Conservation (phyloP, 2,888 invertebrate genomes). For the Eupithecia inturbata region DNA sequence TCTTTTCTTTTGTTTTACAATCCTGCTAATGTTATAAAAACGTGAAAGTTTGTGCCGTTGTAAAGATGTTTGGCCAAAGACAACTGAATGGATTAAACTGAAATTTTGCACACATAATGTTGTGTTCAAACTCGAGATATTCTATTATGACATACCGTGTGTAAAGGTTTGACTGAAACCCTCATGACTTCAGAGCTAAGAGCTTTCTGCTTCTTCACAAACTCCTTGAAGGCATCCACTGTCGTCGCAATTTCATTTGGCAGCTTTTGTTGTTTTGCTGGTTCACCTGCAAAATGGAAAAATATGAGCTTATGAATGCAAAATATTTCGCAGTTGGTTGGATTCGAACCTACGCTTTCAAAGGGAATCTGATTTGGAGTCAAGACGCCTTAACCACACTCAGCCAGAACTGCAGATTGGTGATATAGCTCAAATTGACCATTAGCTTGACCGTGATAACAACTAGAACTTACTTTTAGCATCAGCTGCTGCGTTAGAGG, state of each 20-base stretch:
- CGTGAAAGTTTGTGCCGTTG: no score
- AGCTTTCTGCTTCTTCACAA: constrained; percentile 93
- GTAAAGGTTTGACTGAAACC: constrained; percentile 81
- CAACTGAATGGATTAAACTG: no score
- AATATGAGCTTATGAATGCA: neutral
- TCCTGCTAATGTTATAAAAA: no score
- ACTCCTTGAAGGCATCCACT: constrained; percentile 91
- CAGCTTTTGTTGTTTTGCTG: constrained; percentile 81
- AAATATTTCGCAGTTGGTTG: constrained; percentile 87
- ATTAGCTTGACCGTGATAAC: neutral
- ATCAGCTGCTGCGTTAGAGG: constrained; percentile 62
- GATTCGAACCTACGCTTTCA: constrained; percentile 95
- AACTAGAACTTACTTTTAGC: constrained; percentile 67
- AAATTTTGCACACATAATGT: no score
- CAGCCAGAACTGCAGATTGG: constrained; percentile 86
- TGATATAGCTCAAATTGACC: neutral
- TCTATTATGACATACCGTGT: constrained; percentile 61
- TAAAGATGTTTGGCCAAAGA: no score
- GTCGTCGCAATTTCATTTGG: constrained; percentile 91
- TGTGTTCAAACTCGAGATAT: no score
- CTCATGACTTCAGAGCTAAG: constrained; percentile 92
- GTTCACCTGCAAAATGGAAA: constrained; percentile 59
- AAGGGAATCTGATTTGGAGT: constrained; percentile 93
- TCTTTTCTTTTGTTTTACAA: no score
- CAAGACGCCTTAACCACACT: constrained; percentile 89